These are phyloP conservation scores for Corythucha ciliata DNA, from an alignment of 2,888 invertebrate genomes.

Conservation along the genomic window DNA sequence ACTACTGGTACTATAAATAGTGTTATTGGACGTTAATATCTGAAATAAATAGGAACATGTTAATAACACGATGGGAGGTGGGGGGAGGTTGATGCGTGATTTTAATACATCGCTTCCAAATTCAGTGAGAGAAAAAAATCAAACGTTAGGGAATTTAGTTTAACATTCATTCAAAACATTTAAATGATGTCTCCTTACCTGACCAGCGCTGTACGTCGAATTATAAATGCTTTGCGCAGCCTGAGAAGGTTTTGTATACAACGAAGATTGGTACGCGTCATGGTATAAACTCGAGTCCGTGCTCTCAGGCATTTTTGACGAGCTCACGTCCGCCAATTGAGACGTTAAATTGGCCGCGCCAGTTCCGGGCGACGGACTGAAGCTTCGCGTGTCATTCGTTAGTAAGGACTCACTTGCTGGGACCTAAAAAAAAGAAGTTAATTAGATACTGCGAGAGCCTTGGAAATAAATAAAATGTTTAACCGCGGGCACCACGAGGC, in stretches of 20 bases:
- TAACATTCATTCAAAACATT: too few relatives aligned
- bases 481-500: conserved; percentile 20
- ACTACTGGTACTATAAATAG: conserved; percentile 27
- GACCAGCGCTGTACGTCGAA: conserved; percentile 21
- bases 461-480: not conserved
- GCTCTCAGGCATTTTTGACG: conserved; percentile 26
- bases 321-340: conserved; percentile 19
- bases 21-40: conserved; percentile 27
- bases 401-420: conserved; percentile 23
- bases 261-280: conserved; percentile 21
- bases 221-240: conserved; percentile 24
- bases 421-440: conserved; percentile 4
- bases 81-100: too few relatives aligned
- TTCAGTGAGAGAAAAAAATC: not conserved
- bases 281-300: conserved; percentile 26
- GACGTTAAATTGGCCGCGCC: conserved; percentile 17
- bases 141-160: too few relatives aligned
- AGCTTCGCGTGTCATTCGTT: conserved; percentile 23
- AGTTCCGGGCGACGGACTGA: conserved; percentile 24
- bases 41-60: conserved; percentile 22
- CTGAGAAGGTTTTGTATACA: conserved; percentile 21
- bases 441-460: not conserved
- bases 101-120: not conserved
- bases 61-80: too few relatives aligned
- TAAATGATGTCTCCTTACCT: conserved; percentile 20